phyloP scores from a whole-genome alignment of 1,140 invertebrate genomes.

The Asobara japonica region DNA sequence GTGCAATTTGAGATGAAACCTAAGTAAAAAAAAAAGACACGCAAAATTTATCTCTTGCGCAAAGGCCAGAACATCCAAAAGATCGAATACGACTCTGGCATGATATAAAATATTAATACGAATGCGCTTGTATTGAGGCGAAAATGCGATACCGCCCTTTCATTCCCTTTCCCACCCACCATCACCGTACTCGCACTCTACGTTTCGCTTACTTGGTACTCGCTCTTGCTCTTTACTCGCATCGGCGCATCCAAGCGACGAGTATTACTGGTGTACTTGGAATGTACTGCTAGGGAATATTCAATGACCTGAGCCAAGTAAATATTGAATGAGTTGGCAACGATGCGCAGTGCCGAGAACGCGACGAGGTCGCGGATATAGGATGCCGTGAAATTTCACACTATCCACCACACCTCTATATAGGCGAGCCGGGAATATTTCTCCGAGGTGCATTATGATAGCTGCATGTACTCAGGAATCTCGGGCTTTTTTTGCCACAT shows the following conservation, averaged over 20 bases:
- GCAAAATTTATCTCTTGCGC: constrained; percentile 9
- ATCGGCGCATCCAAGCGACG: constrained; percentile 27
- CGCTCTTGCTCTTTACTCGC: constrained; percentile 1
- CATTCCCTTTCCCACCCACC: constrained; percentile 17
- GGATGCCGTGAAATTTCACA: constrained; percentile 42
- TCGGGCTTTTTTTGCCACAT: no score
- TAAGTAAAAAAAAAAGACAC: no score
- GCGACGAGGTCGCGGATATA: constrained; percentile 32
- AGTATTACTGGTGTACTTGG: constrained; percentile 48
- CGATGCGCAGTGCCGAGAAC: constrained; percentile 28
- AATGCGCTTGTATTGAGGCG: constrained; percentile 50
- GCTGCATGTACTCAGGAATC: not conserved
- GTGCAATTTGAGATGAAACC: no score
- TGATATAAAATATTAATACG: constrained; percentile 57
- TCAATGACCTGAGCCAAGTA: constrained; percentile 52
- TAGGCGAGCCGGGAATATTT: not conserved
- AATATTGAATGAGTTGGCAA: constrained; percentile 53
- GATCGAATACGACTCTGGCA: constrained; percentile 17
- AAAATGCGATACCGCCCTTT: constrained; percentile 54
- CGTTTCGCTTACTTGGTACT: constrained; percentile 17
- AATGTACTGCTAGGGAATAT: constrained; percentile 55
- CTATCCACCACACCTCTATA: constrained; percentile 20
- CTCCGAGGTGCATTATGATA: not conserved
- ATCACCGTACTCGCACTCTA: constrained; percentile 29
- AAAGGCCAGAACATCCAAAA: constrained; percentile 4